Base-by-base conservation (phyloP, 2,888 invertebrate genomes). In the Drosophila fungiperda region DNA sequence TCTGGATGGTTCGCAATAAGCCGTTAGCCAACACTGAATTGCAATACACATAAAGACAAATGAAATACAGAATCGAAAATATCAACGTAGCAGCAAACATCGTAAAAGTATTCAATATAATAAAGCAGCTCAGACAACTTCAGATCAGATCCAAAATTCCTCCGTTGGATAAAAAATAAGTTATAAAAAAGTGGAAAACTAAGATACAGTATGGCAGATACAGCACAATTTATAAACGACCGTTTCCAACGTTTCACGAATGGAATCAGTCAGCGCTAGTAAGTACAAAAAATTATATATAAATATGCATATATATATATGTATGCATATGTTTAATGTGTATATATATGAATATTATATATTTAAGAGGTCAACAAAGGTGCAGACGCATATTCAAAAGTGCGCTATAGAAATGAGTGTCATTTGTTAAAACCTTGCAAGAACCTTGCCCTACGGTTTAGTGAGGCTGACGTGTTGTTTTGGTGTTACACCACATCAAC, bases 401-500 rank as follows among this genome's bases (percentile, higher is more conserved):
- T 38, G 23, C 12, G 20, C 29, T 35, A 42, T 36, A 20, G 23
- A 40, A 12, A 1, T 33, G 26, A 33, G 45, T 15, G 20, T 26
- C 11, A 20, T 9, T 42, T 65, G 36, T 29, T 15, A 5, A 45
- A 15, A 35, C 35, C 48, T 45, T 54, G 17, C 29, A 15, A 54
- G 48, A 17, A 12, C 55, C 23, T 55, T 20, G 17, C 26, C 26
- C 48, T 54, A 57, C 66, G 68, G 68, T 63, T 71, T 29, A 42
- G 3, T n/a, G 29, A 11, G 49, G 42, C 75, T 85, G 89, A 86
- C 86, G 86, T 90, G 90, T 88, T 90, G 71, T 72, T 88, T 77
- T 69, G 68, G 49, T 73, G 61, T 93, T 98, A 52, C 40, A 70
- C 68, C 87, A 88, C 90, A 90, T 86, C 86, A 90, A 86, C 86